phyloP scores from a whole-genome alignment of 2,113 vertebrate species.

The Stigmatopora nigra region DNA sequence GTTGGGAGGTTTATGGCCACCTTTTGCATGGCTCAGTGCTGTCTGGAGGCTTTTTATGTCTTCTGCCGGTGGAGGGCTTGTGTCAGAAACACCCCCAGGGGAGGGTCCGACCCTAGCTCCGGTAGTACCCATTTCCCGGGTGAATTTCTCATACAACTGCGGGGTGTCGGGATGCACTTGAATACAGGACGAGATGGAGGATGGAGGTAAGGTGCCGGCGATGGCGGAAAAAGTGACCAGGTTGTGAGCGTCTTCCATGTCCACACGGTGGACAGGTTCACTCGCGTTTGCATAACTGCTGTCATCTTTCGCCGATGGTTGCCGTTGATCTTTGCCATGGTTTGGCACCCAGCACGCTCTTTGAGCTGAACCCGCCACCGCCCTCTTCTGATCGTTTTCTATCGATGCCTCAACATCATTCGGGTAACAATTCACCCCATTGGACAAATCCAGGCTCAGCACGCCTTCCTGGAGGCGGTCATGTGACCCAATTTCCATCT shows the following conservation, averaged over 20 bases:
- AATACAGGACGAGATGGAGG: conserved; percentile 53
- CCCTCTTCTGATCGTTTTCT: conserved; percentile 66
- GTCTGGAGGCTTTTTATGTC: conserved; percentile 82
- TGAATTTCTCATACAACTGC: conserved; percentile 86
- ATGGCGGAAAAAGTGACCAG: conserved; percentile 88
- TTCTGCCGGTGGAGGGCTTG: conserved; percentile 62
- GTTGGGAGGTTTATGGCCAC: conserved; percentile 89
- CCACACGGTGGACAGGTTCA: conserved; percentile 58
- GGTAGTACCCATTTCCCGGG: conserved; percentile 78
- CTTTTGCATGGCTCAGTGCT: conserved; percentile 83
- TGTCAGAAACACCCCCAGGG: conserved; percentile 48
- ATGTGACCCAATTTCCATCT: conserved; percentile 98
- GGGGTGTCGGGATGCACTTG: conserved; percentile 59
- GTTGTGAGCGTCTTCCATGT: conserved; percentile 85
- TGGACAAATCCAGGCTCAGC: conserved; percentile 77
- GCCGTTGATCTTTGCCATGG: conserved; percentile 61
- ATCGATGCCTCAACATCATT: conserved; percentile 60
- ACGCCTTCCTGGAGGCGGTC: conserved; percentile 86
- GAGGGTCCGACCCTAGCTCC: conserved; percentile 46
- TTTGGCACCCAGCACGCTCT: conserved; percentile 53
- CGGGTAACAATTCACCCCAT: conserved; percentile 77
- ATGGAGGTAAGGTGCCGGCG: conserved; percentile 76
- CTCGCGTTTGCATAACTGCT: conserved; percentile 24
- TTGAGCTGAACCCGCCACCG: conserved; percentile 56
- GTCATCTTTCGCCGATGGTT: conserved; percentile 49